A percentile compares a stretch with the other conserved stretches of the same genome.
Conservation (phyloP, 2,888 invertebrate species). For the Andrena chrysosceles region DNA sequence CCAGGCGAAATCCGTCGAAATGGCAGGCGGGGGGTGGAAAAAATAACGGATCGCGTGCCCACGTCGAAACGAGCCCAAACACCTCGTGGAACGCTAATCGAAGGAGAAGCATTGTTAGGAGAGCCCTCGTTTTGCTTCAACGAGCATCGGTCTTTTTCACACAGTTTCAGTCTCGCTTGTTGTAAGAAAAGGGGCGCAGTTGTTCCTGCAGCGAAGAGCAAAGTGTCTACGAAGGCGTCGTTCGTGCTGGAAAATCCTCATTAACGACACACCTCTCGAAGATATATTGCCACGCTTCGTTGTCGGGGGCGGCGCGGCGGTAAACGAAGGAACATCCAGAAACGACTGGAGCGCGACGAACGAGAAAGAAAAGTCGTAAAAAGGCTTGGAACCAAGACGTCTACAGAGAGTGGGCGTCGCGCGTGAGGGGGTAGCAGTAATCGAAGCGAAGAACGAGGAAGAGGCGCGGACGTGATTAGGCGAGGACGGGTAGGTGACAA, state of each 20-base stretch:
- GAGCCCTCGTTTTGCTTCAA: not conserved
- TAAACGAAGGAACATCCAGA: not conserved
- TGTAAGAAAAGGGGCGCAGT: not conserved
- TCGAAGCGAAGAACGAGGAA: not conserved
- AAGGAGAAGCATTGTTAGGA: not conserved
- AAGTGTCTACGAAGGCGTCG: not conserved
- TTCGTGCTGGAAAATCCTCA: not conserved
- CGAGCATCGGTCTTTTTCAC: not conserved
- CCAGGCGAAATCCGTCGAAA: conserved; percentile 9
- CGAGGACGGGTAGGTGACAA: not conserved
- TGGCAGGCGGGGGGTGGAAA: not conserved
- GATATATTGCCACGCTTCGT: not conserved
- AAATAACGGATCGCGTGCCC: conserved; percentile 3
- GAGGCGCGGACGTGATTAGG: not conserved
- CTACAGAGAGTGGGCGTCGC: not conserved
- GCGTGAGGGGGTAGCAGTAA: not conserved
- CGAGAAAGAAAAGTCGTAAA: not conserved
- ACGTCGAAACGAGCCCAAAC: not conserved
- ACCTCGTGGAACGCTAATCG: not conserved
- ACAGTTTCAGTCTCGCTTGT: not conserved
- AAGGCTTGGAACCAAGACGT: not conserved
- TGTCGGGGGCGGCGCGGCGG: not conserved
- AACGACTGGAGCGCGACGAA: not conserved
- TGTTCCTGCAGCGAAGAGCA: not conserved
- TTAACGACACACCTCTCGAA: not conserved